Base-by-base conservation (phyloP, 2,797 vertebrate genomes). In the Dipus sagitta region DNA sequence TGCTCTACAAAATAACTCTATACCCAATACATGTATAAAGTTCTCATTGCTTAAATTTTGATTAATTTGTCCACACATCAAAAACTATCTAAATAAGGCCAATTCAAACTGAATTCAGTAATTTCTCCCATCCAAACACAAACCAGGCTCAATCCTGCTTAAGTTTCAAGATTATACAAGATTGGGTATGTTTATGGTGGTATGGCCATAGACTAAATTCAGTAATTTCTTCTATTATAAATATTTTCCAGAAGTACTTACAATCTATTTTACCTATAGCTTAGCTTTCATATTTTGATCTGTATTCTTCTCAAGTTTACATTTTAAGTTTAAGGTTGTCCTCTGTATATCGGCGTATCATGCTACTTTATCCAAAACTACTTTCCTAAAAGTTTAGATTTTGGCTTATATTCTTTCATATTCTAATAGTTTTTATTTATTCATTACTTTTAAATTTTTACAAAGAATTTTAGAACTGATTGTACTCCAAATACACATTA, bases 381-480 rank as follows among this genome's bases (percentile, higher is more conserved):
- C 32, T 86, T 93, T 92, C 2, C 3, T 65, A 47, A 24, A 30
- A 90, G 38, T 26, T 64, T 23, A 87, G 13, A 81, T n/a, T 72
- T 68, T 77, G 21, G 2, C n/a, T 91, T 62, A 30, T 80, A 47
- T 80, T 68, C 58, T 80, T 84, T 76, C 54, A 74, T 52, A 34
- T 85, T 91, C 12, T 68, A 64, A 70, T 68, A 26, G 11, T 78
- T 14, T 20, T 2, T 7, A 77, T 7, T 70, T 76, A 54, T 52
- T 91, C 80, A 81, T 79, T 47, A 13, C 23, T 86, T 87, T 92
- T 79, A 67, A 3, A 76, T 54, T 93, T 95, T 96, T 93, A 75
- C 2, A 80, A 18, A 23, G 83, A 62, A 67, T 70, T 93, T 95
- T 92, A 86, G 1, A 68, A 47, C 32, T 58, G 2, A 68, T 52